phyloP scores from a whole-genome alignment of 2,113 vertebrate genomes.

The Platycercus adscitus region DNA sequence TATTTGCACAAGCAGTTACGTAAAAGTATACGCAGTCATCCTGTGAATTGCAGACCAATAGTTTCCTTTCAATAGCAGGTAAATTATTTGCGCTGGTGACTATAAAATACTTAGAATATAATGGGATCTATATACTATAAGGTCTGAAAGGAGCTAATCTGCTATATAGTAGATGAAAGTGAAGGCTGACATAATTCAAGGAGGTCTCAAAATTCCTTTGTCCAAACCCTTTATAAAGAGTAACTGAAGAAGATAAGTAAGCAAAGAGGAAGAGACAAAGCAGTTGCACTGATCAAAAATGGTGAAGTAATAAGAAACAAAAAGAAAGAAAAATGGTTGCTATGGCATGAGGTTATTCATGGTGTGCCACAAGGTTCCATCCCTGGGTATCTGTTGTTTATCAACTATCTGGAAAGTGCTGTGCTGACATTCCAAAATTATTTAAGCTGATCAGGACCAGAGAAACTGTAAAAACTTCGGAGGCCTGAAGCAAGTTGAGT shows the following conservation, averaged over 20 bases:
- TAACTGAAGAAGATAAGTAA: neutral
- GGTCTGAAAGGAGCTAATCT: neutral
- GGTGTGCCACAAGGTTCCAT: conserved; percentile 9
- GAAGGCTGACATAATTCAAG: neutral
- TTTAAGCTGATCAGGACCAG: conserved; percentile 44
- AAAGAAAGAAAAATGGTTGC: neutral
- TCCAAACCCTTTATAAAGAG: neutral
- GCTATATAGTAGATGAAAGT: neutral
- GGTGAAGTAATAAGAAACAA: neutral
- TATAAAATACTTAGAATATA: neutral
- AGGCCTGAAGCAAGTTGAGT: conserved; percentile 47
- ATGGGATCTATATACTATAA: neutral
- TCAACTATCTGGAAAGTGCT: conserved; percentile 20
- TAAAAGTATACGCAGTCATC: neutral
- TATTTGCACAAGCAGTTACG: neutral
- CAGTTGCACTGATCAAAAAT: neutral
- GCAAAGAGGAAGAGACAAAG: neutral
- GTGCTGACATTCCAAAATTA: conserved; percentile 13
- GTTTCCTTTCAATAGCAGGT: neutral
- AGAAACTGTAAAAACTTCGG: conserved; percentile 50
- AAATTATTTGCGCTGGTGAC: neutral
- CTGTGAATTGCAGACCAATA: neutral
- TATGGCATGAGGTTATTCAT: neutral
- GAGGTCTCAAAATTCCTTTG: neutral
- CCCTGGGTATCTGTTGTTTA: conserved; percentile 13